These are phyloP conservation scores for Myodes glareolus DNA, from an alignment of 2,113 vertebrate species.

Conservation along the genomic window DNA sequence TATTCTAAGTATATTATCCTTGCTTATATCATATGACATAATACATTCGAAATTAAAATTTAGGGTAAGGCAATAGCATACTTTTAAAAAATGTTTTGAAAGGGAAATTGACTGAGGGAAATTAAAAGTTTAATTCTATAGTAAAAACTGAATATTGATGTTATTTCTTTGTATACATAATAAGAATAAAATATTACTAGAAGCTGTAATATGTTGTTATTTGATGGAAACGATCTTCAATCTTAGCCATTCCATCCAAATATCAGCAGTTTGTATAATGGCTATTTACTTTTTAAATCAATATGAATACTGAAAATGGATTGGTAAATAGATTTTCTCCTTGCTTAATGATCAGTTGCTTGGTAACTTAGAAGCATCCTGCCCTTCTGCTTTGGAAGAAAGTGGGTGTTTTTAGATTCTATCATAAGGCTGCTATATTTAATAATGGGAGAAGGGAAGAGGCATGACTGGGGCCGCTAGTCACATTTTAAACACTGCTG, in stretches of 20 bases:
- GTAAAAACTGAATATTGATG: neutral
- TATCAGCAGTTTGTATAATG: neutral
- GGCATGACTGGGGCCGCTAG: neutral
- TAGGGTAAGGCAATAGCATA: neutral
- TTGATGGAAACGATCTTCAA: neutral
- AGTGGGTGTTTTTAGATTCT: neutral
- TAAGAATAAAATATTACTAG: neutral
- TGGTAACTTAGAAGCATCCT: neutral
- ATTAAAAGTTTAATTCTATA: conserved; percentile 5
- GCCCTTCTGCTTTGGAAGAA: neutral
- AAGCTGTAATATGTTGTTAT: neutral
- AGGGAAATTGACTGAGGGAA: neutral
- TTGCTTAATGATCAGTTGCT: neutral
- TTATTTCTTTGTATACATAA: neutral
- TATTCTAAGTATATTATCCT: neutral
- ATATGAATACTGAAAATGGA: neutral
- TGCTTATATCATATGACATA: neutral
- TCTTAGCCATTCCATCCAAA: neutral
- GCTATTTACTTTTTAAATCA: neutral
- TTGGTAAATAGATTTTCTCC: conserved; percentile 14
- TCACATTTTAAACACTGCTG: neutral
- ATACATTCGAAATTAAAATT: conserved; percentile 5
- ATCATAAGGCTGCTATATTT: neutral
- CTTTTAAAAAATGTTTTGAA: conserved; percentile 21
- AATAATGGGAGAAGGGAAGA: neutral